Evolutionary conservation across 2,888 invertebrate species (phyloP).

Genomic region (Pecten maximus): DNA sequence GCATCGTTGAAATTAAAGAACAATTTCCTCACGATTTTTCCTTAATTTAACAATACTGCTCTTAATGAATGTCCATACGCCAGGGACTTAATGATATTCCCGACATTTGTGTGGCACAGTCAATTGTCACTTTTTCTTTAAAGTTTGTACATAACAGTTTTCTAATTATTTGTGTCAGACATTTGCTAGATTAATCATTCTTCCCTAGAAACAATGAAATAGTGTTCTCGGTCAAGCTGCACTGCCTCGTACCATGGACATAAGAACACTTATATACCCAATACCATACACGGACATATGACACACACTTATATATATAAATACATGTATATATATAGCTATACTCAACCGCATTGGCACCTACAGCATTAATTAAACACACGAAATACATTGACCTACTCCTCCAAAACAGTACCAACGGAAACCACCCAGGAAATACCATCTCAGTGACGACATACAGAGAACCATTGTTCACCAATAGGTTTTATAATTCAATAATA

Average conservation of each 20-base stretch:
- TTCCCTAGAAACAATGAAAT: background rate
- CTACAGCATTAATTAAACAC: background rate
- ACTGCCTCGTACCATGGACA: background rate
- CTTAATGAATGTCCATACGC: background rate
- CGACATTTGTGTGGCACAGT: background rate
- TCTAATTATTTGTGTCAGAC: background rate
- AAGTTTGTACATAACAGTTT: background rate
- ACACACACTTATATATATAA: too few relatives aligned
- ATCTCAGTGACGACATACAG: background rate
- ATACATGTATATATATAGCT: too few relatives aligned
- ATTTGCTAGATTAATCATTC: background rate
- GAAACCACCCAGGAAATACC: conserved; percentile 2
- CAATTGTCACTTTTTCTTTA: background rate
- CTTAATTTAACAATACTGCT: too few relatives aligned
- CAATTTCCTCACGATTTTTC: too few relatives aligned
- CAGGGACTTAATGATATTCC: background rate
- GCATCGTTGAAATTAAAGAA: too few relatives aligned
- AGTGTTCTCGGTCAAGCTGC: background rate
- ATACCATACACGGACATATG: background rate
- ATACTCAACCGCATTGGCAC: too few relatives aligned
- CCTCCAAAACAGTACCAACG: background rate
- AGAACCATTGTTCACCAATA: background rate
- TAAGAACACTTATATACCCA: too few relatives aligned
- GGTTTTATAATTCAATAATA: background rate
- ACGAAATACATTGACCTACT: background rate